Conservation (phyloP, 1,140 invertebrate species). For the Anthonomus grandis region DNA sequence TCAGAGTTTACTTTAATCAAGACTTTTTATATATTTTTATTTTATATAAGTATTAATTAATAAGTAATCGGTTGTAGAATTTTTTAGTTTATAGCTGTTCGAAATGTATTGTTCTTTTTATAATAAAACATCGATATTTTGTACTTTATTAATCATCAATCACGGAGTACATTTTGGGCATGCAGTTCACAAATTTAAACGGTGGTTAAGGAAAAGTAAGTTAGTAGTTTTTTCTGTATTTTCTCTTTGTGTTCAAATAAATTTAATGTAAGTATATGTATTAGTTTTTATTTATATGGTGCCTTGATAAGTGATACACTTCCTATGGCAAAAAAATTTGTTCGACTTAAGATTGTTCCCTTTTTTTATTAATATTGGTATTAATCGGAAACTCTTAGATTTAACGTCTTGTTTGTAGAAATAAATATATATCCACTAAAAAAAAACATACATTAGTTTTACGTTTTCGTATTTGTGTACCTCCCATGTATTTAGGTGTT, state of each 20-base stretch:
- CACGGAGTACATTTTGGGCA: background rate
- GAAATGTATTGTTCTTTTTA: background rate
- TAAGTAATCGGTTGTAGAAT: background rate
- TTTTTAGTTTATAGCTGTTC: background rate
- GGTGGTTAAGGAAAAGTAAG: background rate
- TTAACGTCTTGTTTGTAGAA: background rate
- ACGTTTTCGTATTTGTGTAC: background rate
- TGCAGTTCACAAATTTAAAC: background rate
- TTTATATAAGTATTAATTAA: constrained; percentile 7
- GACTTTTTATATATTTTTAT: constrained; percentile 13
- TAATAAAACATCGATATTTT: background rate
- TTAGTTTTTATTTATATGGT: background rate
- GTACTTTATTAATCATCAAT: background rate
- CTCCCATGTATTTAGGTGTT: background rate
- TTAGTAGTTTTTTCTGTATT: constrained; percentile 1
- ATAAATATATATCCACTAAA: background rate
- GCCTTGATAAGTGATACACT: background rate
- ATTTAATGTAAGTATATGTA: background rate
- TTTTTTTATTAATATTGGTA: no score
- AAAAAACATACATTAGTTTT: background rate
- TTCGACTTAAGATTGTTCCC: background rate
- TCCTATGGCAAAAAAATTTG: background rate
- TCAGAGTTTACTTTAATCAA: background rate
- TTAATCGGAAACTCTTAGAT: no score
- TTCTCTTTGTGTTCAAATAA: constrained; percentile 5